A percentile compares a stretch with the other conserved stretches of the same genome.
These are phyloP conservation scores for Junonia oenone DNA, from an alignment of 2,888 invertebrate genomes.

Conservation along the genomic window DNA sequence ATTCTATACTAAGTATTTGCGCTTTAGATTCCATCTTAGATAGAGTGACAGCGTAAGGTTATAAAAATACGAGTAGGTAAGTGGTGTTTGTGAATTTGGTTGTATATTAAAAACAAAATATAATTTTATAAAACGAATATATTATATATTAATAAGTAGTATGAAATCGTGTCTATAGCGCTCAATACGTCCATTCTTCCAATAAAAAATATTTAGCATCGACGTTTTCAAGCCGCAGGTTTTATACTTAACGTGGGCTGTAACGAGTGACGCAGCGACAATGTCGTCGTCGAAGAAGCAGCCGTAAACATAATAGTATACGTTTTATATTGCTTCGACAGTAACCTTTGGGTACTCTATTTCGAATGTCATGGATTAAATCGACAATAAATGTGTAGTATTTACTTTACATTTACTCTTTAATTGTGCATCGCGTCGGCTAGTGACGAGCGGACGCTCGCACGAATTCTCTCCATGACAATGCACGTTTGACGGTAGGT, in stretches of 20 bases:
- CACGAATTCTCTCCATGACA: slow-evolving; percentile 61
- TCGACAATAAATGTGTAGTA: slow-evolving; percentile 67
- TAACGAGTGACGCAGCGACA: slow-evolving; percentile 31
- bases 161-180: background rate
- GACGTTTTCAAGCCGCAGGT: slow-evolving; percentile 44
- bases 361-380: slow-evolving; percentile 65
- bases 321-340: slow-evolving; percentile 8
- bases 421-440: slow-evolving; percentile 56
- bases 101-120: too few relatives aligned
- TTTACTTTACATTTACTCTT: slow-evolving; percentile 74
- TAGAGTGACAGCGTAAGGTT: too few relatives aligned
- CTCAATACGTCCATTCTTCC: slow-evolving; percentile 4
- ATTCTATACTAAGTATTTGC: too few relatives aligned
- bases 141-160: background rate
- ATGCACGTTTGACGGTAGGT: slow-evolving; percentile 55
- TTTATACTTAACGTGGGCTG: slow-evolving; percentile 43
- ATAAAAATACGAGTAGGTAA: too few relatives aligned
- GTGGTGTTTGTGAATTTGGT: too few relatives aligned
- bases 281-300: slow-evolving; percentile 43
- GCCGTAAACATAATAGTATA: slow-evolving; percentile 29
- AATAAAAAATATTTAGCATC: slow-evolving; percentile 42
- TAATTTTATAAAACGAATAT: too few relatives aligned
- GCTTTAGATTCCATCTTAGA: too few relatives aligned
- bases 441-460: slow-evolving; percentile 49
- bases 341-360: slow-evolving; percentile 34